phyloP scores from a whole-genome alignment of 2,888 invertebrate species.

The Epinotia bilunana region DNA sequence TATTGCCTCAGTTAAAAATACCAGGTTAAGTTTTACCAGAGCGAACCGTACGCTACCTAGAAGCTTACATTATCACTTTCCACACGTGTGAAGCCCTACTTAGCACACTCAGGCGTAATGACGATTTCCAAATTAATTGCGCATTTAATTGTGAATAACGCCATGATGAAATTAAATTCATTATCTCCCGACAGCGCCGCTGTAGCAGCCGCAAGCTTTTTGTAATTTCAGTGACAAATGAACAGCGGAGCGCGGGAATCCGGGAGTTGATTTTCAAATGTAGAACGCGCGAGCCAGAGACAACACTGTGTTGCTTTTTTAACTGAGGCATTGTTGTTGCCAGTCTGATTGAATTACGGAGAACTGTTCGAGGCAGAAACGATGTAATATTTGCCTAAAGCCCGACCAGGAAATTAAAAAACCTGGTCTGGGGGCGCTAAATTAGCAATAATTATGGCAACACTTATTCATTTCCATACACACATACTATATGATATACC shows the following conservation, averaged over 20 bases:
- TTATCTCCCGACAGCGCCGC: conserved; percentile 59
- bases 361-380: neutral
- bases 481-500: too few relatives aligned
- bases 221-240: conserved; percentile 79
- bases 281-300: conserved; percentile 57
- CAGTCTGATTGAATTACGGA: neutral
- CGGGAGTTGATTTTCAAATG: conserved; percentile 64
- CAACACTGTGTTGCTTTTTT: conserved; percentile 40
- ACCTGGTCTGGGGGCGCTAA: too few relatives aligned
- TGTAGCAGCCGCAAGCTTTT: conserved; percentile 71
- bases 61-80: neutral
- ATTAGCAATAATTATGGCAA: too few relatives aligned
- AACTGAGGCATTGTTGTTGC: conserved; percentile 23
- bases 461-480: too few relatives aligned
- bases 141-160: conserved; percentile 57
- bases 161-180: conserved; percentile 72
- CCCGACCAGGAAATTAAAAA: too few relatives aligned
- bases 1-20: neutral
- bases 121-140: conserved; percentile 46
- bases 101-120: conserved; percentile 34
- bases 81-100: conserved; percentile 8
- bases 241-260: conserved; percentile 59
- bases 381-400: neutral
- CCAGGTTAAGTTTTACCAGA: neutral
- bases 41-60: neutral